Evolutionary conservation across 2,888 invertebrate species (phyloP), one percentile per base, ranked within the genome.

Genomic region (Drosophila algonquin): DNA sequence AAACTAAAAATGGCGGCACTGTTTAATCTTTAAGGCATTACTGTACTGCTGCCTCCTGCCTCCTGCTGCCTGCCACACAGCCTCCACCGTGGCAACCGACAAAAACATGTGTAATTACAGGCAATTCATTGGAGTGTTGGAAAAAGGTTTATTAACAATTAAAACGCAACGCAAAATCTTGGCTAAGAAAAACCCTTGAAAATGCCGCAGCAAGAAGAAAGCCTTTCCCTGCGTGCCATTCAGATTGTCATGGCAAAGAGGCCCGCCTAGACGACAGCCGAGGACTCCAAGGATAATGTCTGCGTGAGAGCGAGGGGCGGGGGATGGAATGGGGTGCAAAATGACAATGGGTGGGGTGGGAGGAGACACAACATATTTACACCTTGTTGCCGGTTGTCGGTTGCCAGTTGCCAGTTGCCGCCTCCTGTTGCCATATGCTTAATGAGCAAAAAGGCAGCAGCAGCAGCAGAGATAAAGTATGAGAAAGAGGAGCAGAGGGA

Each of bases 181-280:
- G 58, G 50, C 65, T 24, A 4, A 24, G 58, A 71, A 61, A 18
- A 76, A 24, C 24, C 4, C 24, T 24, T 3, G 27, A 7, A 7
- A 1, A 27, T 7, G 27, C 27, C 89, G 64, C 89, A 83, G 74
- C 51, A 67, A 68, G 81, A 67, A 72, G 70, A 27, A 67, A 63
- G 53, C 47, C 18, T 32, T 57, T 53, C 24, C 18, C 16, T 56
- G 21, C 76, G 24, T 73, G 81, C 74, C 89, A 83, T 89, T 89
- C 84, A 89, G 89, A 89, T 84, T 83, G 83, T 89, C 81, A 63
- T 73, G 87, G 72, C 64, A 62, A 62, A 72, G 64, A 70, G 64
- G 18, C 21, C 60, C 59, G 68, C 74, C 76, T 63, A 75, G 71
- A 7, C 6, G 7, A 27, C 27, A 27, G 7, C 27, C 24, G 1